phyloP scores from a whole-genome alignment of 2,888 invertebrate genomes.

The Lordiphosa fenestrarum region DNA sequence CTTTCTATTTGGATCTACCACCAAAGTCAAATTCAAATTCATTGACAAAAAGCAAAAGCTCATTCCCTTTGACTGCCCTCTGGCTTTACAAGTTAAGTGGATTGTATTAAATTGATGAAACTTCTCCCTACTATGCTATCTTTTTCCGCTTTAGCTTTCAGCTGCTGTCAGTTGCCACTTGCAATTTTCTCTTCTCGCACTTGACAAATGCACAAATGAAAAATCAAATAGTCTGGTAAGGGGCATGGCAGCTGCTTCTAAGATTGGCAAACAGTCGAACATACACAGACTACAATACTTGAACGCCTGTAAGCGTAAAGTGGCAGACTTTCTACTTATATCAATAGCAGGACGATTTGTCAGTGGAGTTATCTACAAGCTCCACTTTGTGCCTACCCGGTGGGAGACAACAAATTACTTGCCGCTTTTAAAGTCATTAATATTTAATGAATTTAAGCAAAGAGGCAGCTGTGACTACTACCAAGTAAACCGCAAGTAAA shows the following conservation, averaged over 20 bases:
- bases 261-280: slow-evolving; percentile 28
- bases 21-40: too few species aligned
- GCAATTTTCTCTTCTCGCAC: slow-evolving; percentile 36
- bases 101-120: slow-evolving; percentile 56
- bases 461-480: slow-evolving; percentile 50
- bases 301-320: neutral
- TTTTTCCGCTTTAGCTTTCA: slow-evolving; percentile 12
- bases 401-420: slow-evolving; percentile 49
- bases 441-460: slow-evolving; percentile 59
- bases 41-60: too few species aligned
- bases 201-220: slow-evolving; percentile 62
- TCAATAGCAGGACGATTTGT: slow-evolving; percentile 54
- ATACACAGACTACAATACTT: neutral
- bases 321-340: slow-evolving; percentile 21
- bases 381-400: slow-evolving; percentile 16
- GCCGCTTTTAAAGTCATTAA: slow-evolving; percentile 64
- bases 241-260: slow-evolving; percentile 17
- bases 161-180: slow-evolving; percentile 36
- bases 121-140: slow-evolving; percentile 21
- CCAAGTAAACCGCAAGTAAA: slow-evolving; percentile 23
- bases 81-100: slow-evolving; percentile 40
- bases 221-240: slow-evolving; percentile 42
- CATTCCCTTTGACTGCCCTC: slow-evolving; percentile 18
- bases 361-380: slow-evolving; percentile 24
- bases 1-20: too few species aligned